Base-by-base conservation (phyloP, 2,113 vertebrate genomes). In the Theropithecus gelada region DNA sequence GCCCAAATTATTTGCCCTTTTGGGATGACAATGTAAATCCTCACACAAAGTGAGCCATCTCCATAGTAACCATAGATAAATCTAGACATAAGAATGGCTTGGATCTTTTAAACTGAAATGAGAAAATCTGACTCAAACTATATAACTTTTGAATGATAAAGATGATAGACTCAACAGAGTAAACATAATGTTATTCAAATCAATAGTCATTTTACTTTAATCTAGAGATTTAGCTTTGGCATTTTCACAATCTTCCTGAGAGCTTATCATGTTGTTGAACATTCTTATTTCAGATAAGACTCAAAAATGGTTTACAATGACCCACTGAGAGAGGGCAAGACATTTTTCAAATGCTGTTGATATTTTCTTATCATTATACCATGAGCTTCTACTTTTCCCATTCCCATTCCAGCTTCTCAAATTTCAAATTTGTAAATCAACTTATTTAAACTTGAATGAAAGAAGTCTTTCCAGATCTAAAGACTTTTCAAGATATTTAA, bases 41-140 rank as follows among this genome's bases (percentile, higher is more conserved):
- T 22, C 27, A 85, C 81, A 86, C 83, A 85, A 88, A 81, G 89
- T 38, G 55, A 93, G 48, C 30, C 48, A 43, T 90, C 48, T 70
- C 86, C 92, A 94, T 84, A 88, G 70, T 50, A 94, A 94, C 86
- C 76, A 91, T 7, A 50, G 85, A 66, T 81, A 90, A 93, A 90
- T 90, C 89, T 93, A 88, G 94, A 94, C 10, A 20, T 45, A 81
- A 92, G 76, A 61, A 70, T 27, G 18, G 30, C 72, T 96, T 94
- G 16, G 79, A 85, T 86, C 80, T 84, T 55, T 97, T 68, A 23
- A 64, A 64, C 38, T 72, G 27, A 79, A 95, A 76, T n/a, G 81
- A 75, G 16, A 84, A 72, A 83, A 79, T 57, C 13, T 25, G 48
- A 8, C 82, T 85, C 79, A 76, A 48, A 43, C 32, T 18, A 6